Percentiles rank a stretch among this genome's conserved stretches.
phyloP scores from a whole-genome alignment of 2,113 vertebrate genomes.

The Brachyhypopomus occidentalis region DNA sequence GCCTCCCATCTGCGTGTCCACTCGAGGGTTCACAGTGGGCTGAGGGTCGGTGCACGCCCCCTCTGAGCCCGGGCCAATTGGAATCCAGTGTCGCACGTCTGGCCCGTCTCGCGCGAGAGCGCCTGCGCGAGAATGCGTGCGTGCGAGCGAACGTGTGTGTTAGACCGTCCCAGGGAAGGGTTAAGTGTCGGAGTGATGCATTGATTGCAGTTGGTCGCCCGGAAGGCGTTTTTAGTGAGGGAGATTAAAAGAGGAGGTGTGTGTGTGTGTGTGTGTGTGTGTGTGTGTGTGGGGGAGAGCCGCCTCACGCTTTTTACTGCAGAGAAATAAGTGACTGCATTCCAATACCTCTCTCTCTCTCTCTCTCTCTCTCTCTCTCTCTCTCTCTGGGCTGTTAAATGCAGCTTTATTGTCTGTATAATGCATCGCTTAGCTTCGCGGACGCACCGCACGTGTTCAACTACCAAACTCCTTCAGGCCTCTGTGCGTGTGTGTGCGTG shows the following conservation, averaged over 20 bases:
- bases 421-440: conserved; percentile 53
- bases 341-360: conserved; percentile 11
- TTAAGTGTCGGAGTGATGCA: conserved; percentile 33
- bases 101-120: no score
- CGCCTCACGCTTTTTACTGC: conserved; percentile 14
- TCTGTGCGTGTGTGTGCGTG: conserved; percentile 1
- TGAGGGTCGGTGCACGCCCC: no score
- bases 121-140: no score
- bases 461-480: conserved; percentile 43
- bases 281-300: neutral
- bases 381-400: conserved; percentile 51
- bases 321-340: conserved; percentile 34
- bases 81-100: no score
- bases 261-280: neutral
- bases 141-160: no score
- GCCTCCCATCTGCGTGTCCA: no score
- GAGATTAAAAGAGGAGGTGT: neutral
- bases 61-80: no score
- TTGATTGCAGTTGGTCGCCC: conserved; percentile 22
- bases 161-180: neutral
- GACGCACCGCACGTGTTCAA: conserved; percentile 23
- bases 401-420: conserved; percentile 62
- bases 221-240: no score
- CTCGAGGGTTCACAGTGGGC: no score
- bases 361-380: neutral